Conservation (phyloP, 2,113 vertebrate genomes). For the Notothenia rossii region DNA sequence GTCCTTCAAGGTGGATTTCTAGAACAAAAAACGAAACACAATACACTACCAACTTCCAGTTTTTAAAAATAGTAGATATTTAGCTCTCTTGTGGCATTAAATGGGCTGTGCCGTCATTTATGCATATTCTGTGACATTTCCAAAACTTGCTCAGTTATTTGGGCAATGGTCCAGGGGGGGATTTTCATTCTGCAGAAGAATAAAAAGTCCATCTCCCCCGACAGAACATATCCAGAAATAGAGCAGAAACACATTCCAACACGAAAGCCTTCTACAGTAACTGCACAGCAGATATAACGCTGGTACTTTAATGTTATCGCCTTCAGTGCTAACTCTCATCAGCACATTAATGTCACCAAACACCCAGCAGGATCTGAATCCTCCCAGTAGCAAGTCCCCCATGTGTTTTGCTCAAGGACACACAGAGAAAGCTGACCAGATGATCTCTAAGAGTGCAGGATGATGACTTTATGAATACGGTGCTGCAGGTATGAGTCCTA, state of each 20-base stretch:
- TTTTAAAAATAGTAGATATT: not conserved
- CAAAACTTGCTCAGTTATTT: slow-evolving; percentile 6
- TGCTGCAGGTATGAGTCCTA: too few relatives aligned
- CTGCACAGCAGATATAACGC: not conserved
- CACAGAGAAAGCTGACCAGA: not conserved
- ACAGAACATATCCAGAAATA: not conserved
- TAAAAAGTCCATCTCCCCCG: not conserved
- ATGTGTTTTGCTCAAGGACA: slow-evolving; percentile 29
- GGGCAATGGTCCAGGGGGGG: not conserved
- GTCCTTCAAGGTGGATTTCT: not conserved
- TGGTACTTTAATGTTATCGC: not conserved
- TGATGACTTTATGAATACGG: not conserved
- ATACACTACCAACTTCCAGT: too few relatives aligned
- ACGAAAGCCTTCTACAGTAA: not conserved
- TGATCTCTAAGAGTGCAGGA: slow-evolving; percentile 2
- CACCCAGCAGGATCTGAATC: not conserved
- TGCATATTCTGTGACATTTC: slow-evolving; percentile 23
- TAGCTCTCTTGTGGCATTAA: not conserved
- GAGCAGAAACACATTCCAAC: not conserved
- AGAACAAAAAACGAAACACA: too few relatives aligned
- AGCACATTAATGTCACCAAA: slow-evolving; percentile 3
- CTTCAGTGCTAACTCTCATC: not conserved
- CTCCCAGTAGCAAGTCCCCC: not conserved
- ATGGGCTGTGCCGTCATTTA: not conserved
- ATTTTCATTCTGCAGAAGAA: not conserved